A percentile compares a stretch with the other conserved stretches of the same genome.
Conservation (phyloP, 2,113 vertebrate species). For the Ciconia maguari region DNA sequence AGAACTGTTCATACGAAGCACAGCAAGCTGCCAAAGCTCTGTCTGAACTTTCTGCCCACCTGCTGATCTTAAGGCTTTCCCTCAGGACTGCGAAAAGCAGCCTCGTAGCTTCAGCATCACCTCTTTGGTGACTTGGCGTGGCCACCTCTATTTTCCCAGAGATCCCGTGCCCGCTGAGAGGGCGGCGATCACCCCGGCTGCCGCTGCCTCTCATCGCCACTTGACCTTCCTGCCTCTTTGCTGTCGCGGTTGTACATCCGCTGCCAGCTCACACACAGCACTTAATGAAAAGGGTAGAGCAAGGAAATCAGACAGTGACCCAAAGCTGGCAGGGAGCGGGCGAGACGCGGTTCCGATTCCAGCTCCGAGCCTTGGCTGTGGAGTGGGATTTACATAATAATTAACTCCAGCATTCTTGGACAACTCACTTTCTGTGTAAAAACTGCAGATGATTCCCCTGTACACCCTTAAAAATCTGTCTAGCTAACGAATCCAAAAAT, state of each 20-base stretch:
- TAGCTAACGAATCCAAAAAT: conserved; percentile 56
- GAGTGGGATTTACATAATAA: conserved; percentile 63
- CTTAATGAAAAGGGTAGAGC: background rate
- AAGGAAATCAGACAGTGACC: background rate
- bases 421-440: conserved; percentile 40
- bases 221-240: background rate
- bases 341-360: background rate
- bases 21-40: background rate
- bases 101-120: background rate
- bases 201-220: background rate
- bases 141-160: background rate
- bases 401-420: conserved; percentile 51
- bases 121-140: accelerated
- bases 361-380: background rate
- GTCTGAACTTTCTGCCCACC: background rate
- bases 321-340: background rate
- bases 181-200: accelerated
- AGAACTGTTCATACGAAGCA: background rate
- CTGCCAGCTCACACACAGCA: background rate
- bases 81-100: background rate
- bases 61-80: background rate
- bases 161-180: accelerated
- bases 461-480: conserved; percentile 71
- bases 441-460: conserved; percentile 63
- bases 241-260: accelerated